phyloP scores from a whole-genome alignment of 2,113 vertebrate species.

The Helogale parvula region DNA sequence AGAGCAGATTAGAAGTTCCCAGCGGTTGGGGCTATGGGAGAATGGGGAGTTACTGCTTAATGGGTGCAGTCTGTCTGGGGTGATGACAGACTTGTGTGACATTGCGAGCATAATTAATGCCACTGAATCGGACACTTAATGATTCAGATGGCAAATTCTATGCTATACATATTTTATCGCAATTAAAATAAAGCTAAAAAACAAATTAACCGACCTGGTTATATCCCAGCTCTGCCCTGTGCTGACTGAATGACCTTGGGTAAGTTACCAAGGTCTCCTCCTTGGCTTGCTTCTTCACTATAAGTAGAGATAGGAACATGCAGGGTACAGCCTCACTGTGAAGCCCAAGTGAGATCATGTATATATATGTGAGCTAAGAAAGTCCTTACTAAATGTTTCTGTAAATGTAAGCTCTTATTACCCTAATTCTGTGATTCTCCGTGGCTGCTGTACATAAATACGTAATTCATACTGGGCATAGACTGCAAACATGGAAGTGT shows the following conservation, averaged over 20 bases:
- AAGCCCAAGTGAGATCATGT: fast-evolving
- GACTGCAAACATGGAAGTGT: background rate
- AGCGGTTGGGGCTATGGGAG: background rate
- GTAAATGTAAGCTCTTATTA: background rate
- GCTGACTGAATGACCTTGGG: background rate
- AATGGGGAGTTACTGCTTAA: background rate
- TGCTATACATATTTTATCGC: background rate
- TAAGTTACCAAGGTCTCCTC: background rate
- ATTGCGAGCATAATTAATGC: background rate
- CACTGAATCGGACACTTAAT: background rate
- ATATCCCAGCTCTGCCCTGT: background rate
- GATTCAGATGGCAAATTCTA: background rate
- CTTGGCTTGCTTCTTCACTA: background rate
- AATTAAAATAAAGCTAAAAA: background rate
- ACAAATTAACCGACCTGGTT: background rate
- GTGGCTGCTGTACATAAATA: background rate
- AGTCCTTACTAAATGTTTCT: background rate
- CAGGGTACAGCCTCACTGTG: fast-evolving
- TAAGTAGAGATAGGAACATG: background rate
- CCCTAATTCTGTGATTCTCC: background rate
- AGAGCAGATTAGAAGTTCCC: background rate
- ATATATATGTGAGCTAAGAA: background rate
- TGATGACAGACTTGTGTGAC: background rate
- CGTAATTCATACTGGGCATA: background rate
- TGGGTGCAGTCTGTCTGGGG: background rate